Conservation (phyloP, 1,140 invertebrate genomes). For the Leguminivora glycinivorella region DNA sequence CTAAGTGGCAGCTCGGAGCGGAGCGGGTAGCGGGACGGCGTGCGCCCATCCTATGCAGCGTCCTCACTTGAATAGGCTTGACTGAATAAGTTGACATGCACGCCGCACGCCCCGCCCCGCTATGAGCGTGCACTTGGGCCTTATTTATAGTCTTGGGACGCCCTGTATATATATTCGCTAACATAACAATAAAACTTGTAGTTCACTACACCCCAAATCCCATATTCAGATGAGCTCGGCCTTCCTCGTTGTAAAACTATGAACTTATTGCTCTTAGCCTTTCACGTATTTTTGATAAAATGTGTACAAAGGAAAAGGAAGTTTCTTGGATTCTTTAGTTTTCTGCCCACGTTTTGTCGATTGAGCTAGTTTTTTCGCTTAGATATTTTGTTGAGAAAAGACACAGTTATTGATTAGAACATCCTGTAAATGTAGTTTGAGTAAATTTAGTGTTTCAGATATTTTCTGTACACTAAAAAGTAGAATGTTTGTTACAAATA, state of each 20-base stretch:
- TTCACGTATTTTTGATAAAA: conserved; percentile 1
- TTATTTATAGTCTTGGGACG: no score
- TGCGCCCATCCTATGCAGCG: no score
- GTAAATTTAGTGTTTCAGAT: no score
- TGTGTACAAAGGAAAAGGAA: neutral
- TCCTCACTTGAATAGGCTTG: no score
- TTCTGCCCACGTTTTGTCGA: neutral
- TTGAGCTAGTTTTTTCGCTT: neutral
- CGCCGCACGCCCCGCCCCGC: no score
- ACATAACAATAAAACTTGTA: neutral
- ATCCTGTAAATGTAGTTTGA: no score
- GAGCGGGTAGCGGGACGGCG: no score
- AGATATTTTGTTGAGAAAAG: neutral
- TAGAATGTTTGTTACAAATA: no score
- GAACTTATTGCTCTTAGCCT: neutral
- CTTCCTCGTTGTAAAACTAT: neutral
- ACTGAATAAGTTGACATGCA: no score
- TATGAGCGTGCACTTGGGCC: no score
- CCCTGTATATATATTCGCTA: neutral
- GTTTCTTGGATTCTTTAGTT: neutral
- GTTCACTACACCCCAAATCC: neutral
- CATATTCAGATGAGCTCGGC: neutral
- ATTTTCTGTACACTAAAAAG: no score
- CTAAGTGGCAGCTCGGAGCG: no score
- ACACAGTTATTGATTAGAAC: neutral